phyloP scores from a whole-genome alignment of 1,140 invertebrate species.

The Leptoteleia sp. region DNA sequence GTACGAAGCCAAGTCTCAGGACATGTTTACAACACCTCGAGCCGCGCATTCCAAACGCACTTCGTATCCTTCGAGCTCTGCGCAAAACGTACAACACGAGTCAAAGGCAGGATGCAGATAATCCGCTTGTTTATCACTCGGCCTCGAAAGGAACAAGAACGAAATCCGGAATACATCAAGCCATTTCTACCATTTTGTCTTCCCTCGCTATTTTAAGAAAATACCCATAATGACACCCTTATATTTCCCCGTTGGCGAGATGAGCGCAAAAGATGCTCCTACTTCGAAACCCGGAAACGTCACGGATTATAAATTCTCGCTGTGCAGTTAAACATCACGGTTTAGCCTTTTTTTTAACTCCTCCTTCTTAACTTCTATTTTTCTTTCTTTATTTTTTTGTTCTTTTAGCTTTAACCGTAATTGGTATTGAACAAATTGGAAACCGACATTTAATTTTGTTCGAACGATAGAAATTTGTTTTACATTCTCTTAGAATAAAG shows the following conservation, averaged over 20 bases:
- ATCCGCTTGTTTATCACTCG: conserved; percentile 73
- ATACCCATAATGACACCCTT: conserved; percentile 29
- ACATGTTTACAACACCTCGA: conserved; percentile 64
- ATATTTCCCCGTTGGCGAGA: neutral
- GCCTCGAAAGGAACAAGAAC: conserved; percentile 58
- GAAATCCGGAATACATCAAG: conserved; percentile 56
- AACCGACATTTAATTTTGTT: too few relatives aligned
- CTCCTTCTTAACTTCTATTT: too few relatives aligned
- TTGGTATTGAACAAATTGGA: too few relatives aligned
- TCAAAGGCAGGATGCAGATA: conserved; percentile 70
- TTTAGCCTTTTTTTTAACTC: neutral
- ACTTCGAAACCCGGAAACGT: conserved; percentile 71
- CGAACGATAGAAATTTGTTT: too few relatives aligned
- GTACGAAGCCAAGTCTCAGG: conserved; percentile 49
- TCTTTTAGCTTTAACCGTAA: too few relatives aligned
- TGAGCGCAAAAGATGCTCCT: conserved; percentile 6
- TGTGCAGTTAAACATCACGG: conserved; percentile 27
- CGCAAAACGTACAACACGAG: conserved; percentile 57
- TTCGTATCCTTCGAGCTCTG: conserved; percentile 47
- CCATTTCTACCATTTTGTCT: conserved; percentile 33
- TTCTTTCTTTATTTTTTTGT: too few relatives aligned
- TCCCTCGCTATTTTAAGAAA: conserved; percentile 38
- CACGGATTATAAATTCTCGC: conserved; percentile 75
- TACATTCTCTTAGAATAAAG: too few relatives aligned
- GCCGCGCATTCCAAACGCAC: conserved; percentile 63